A percentile compares a stretch with the other conserved stretches of the same genome.
These are phyloP conservation scores for Choloepus didactylus DNA, from an alignment of 2,797 vertebrate species.

Conservation along the genomic window DNA sequence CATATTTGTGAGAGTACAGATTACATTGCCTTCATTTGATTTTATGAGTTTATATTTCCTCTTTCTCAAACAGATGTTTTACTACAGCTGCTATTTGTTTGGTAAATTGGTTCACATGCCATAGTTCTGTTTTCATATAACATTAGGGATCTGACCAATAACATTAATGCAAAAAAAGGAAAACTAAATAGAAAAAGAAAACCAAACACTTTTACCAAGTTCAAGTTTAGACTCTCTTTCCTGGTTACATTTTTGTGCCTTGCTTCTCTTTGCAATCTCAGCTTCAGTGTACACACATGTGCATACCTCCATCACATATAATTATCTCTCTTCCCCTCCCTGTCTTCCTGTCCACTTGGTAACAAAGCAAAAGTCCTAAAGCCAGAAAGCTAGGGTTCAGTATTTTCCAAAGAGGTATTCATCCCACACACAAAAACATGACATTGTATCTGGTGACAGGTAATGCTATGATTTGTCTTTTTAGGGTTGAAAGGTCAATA, in stretches of 20 bases:
- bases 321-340: background rate
- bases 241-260: background rate
- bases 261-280: background rate
- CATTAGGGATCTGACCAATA: conserved; percentile 48
- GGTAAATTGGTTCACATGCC: conserved; percentile 67
- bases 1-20: conserved; percentile 6
- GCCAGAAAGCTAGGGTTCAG: background rate
- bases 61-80: conserved; percentile 78
- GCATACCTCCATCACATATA: background rate
- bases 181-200: background rate
- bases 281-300: background rate
- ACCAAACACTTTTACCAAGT: background rate
- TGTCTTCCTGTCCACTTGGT: conserved; percentile 42
- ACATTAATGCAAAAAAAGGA: background rate
- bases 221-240: background rate
- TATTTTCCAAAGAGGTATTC: background rate
- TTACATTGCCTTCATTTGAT: conserved; percentile 67
- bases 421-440: background rate
- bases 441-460: background rate
- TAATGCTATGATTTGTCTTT: background rate
- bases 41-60: conserved; percentile 80
- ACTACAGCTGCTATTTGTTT: conserved; percentile 79
- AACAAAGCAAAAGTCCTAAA: background rate
- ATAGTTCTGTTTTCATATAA: conserved; percentile 71
- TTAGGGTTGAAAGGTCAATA: conserved; percentile 27